These are phyloP conservation scores for Drosophila micromelanica DNA, from an alignment of 1,140 invertebrate species.

Conservation along the genomic window DNA sequence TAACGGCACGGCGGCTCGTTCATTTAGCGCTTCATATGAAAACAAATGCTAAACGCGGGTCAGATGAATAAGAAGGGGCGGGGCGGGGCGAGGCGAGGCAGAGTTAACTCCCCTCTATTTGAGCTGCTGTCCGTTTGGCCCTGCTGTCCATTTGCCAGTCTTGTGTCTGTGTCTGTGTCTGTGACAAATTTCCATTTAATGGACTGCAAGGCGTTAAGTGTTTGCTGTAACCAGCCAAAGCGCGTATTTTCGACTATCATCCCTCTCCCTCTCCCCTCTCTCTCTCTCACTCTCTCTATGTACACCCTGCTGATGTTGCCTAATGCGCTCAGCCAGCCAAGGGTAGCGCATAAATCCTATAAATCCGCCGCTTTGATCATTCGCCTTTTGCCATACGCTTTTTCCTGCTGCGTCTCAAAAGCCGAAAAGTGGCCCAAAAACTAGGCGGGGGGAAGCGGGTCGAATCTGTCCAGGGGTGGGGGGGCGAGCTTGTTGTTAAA, in stretches of 20 bases:
- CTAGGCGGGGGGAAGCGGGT: slow-evolving; percentile 1
- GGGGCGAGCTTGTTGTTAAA: slow-evolving; percentile 26
- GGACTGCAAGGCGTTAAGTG: slow-evolving; percentile 78
- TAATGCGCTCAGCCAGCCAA: slow-evolving; percentile 70
- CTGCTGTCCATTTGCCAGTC: slow-evolving; percentile 24
- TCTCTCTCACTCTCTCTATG: too few relatives aligned
- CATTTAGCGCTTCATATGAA: slow-evolving; percentile 54
- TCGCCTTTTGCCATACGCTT: slow-evolving; percentile 47
- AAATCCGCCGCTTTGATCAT: slow-evolving; percentile 77
- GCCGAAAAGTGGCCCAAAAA: slow-evolving; percentile 68
- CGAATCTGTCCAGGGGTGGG: not conserved
- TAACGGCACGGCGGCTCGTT: slow-evolving; percentile 48
- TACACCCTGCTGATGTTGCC: not conserved
- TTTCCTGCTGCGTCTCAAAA: slow-evolving; percentile 46
- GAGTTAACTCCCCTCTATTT: not conserved
- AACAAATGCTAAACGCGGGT: slow-evolving; percentile 38
- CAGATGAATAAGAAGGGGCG: not conserved
- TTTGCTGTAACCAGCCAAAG: slow-evolving; percentile 70
- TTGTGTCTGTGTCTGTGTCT: slow-evolving; percentile 46
- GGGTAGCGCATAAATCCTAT: slow-evolving; percentile 76
- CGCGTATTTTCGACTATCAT: slow-evolving; percentile 9
- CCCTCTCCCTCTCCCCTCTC: not conserved
- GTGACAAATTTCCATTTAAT: slow-evolving; percentile 76
- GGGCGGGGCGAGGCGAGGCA: too few relatives aligned
- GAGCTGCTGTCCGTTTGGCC: slow-evolving; percentile 1